Conservation (phyloP, 2,888 invertebrate genomes). For the Ypsolopha sequella region DNA sequence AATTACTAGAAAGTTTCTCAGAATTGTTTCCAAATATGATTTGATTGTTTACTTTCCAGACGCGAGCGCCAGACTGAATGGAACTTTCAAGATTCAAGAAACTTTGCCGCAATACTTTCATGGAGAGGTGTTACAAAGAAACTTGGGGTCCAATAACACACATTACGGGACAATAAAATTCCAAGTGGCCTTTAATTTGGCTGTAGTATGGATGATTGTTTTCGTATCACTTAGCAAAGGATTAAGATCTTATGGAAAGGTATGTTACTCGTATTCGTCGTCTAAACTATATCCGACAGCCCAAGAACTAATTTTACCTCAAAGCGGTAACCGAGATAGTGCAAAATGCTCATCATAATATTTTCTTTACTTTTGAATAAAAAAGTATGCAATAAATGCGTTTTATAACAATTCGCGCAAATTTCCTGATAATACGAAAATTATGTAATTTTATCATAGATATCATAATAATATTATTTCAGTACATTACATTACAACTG, state of each 20-base stretch:
- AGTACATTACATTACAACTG: too few species aligned
- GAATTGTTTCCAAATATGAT: too few species aligned
- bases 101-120: conserved; percentile 89
- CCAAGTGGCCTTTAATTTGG: conserved; percentile 90
- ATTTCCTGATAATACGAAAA: too few species aligned
- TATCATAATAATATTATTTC: too few species aligned
- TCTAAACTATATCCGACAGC: background rate
- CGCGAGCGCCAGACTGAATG: conserved; percentile 28
- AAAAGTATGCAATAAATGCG: too few species aligned
- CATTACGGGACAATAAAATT: conserved; percentile 79
- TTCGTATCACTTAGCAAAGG: conserved; percentile 92
- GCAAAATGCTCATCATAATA: too few species aligned
- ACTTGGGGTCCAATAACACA: conserved; percentile 33
- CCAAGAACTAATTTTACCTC: background rate
- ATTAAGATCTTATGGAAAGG: conserved; percentile 85
- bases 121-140: conserved; percentile 81
- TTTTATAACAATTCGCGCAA: too few species aligned
- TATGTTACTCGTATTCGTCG: conserved; percentile 27
- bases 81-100: conserved; percentile 67
- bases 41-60: conserved; percentile 22
- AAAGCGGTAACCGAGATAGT: too few species aligned
- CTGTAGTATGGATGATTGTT: conserved; percentile 91
- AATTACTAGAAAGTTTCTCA: too few species aligned
- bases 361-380: too few species aligned
- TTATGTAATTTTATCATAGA: too few species aligned